Percentiles rank a stretch among this genome's conserved stretches.
Conservation (phyloP, 2,797 vertebrate species). For the Macrochelys suwanniensis region DNA sequence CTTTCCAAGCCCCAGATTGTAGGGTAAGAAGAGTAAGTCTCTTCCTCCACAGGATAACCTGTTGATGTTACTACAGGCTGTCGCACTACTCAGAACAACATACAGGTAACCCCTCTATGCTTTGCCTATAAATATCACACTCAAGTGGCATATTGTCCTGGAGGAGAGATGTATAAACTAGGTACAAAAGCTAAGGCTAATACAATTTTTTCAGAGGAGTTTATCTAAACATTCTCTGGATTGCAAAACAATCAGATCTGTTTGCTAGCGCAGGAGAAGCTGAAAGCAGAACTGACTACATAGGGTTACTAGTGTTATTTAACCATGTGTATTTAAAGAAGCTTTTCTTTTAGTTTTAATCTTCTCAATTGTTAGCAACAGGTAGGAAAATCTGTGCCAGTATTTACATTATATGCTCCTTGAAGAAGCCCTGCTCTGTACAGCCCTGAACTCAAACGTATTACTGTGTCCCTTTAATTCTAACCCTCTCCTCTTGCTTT, state of each 20-base stretch:
- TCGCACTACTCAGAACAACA: not conserved
- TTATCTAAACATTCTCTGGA: not conserved
- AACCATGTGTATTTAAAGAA: not conserved
- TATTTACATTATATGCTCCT: constrained; percentile 11
- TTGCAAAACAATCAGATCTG: not conserved
- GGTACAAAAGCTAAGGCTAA: not conserved
- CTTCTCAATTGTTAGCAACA: not conserved
- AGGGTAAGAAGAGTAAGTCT: not conserved
- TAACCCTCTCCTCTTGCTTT: not conserved
- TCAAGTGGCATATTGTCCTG: not conserved
- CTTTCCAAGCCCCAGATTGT: accelerated
- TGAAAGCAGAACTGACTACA: not conserved
- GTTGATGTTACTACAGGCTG: not conserved
- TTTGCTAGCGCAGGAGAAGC: not conserved
- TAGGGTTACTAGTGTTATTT: not conserved
- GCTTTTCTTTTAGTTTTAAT: not conserved
- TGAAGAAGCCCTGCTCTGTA: not conserved
- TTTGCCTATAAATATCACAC: not conserved
- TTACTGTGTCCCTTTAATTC: not conserved
- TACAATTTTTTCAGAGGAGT: not conserved
- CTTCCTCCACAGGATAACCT: not conserved
- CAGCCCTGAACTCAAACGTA: not conserved
- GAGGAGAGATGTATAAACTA: not conserved
- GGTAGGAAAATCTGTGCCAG: not conserved
- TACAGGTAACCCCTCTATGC: not conserved